Evolutionary conservation across 2,888 invertebrate genomes (phyloP), one percentile per base, ranked within the genome.

Genomic region (Priapulus caudatus): DNA sequence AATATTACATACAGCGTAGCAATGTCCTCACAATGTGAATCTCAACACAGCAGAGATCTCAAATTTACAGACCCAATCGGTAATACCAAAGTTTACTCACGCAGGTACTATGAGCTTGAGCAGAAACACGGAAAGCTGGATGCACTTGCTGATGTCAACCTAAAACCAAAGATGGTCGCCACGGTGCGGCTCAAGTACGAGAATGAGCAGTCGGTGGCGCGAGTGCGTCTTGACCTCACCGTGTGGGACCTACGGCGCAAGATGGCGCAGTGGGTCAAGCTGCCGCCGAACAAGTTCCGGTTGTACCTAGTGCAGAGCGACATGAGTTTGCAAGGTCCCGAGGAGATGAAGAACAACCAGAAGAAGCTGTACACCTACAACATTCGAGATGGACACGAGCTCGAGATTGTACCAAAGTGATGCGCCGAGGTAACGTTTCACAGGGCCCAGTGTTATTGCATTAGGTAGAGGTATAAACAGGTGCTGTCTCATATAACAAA

Each of bases 311-410:
- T 86, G 5, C 91, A 92, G 69, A 84, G 87, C 66, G 77, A 75
- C 54, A 69, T 77, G 69, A 71, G 72, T 61, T 45, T 53, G 18
- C 23, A 45, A 16, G 64, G 86, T 19, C 86, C 88, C 1, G 90
- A 90, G 69, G 86, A 87, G 70, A 86, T 92, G 84, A 81, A 81
- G 61, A 89, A 81, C 65, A 86, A 88, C 1, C 84, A 84, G 63
- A 89, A 90, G 68, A 86, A 85, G 69, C 78, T 92, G 20, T 90
- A 90, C 71, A 86, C 88, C 55, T 90, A 90, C 74, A 89, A 89
- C 72, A 85, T 91, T 56, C 77, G 83, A 59, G 83, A 85, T 54
- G 90, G 89, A 10, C 90, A 90, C 71, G 88, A 89, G 72, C 89
- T 91, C 63, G 84, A 89, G 59, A 83, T 91, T 56, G 87, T 10